Evolutionary conservation across 2,797 vertebrate genomes (phyloP), one percentile per base, ranked within the genome.

Genomic region (Liparis tanakae): DNA sequence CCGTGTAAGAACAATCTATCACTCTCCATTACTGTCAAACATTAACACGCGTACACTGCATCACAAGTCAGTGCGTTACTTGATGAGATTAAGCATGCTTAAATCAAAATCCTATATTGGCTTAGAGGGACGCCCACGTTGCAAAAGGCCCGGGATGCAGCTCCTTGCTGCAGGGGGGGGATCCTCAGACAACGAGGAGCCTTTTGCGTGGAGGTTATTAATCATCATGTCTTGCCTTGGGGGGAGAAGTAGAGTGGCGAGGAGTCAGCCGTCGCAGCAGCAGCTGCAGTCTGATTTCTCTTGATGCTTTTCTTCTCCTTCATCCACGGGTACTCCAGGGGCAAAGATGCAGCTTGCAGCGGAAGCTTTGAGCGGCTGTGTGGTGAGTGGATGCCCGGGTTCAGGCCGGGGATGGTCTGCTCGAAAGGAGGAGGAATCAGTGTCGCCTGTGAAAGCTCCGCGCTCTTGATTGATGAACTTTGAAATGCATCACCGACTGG

Each of bases 381-480:
- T 94, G 96, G 96, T 94, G 96, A 95, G 94, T 96, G 96, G 94
- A 94, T 94, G 95, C 95, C 94, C 91, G 96, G 95, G 94, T 94
- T 95, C 92, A 98, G 95, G 94, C 96, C 96, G 89, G 96, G 95
- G 94, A 98, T 95, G 95, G 95, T 97, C 93, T 97, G 97, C 95
- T 98, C 96, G 93, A 97, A 97, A 94, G 97, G 97, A 98, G 97
- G 97, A 96, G 96, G 97, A 97, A 97, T 97, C 95, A 96, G 95
- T 96, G 97, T 97, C 95, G 96, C 95, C 93, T 95, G 96, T 96
- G 97, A 97, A 96, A 97, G 96, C 97, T 96, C 95, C 95, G 97
- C 96, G 95, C 95, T 97, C 96, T 97, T 98, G 97, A 99, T 98
- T 98, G 98, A 99, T 98, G 98, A 97, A 97, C 96, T 98, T 96